Evolutionary conservation across 2,888 invertebrate genomes (phyloP).

Genomic region (Osmoderma eremita): DNA sequence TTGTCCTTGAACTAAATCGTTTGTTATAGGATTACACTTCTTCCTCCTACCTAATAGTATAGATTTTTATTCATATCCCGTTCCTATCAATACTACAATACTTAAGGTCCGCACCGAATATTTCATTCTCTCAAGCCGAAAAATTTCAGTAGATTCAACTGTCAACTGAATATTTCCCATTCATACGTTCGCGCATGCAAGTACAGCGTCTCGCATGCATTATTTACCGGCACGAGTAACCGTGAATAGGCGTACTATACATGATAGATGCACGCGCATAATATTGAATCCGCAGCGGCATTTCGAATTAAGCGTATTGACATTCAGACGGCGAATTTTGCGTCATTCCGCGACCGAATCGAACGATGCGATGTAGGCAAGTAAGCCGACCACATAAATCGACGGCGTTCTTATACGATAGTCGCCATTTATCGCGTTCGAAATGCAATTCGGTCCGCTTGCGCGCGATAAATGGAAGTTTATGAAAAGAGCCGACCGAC

Average conservation of each 20-base stretch:
- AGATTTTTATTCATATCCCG: background rate
- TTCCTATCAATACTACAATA: no score
- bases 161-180: constrained; percentile 12
- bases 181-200: background rate
- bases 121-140: constrained; percentile 2
- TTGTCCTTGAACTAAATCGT: background rate
- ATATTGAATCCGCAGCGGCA: constrained; percentile 37
- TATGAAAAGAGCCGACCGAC: constrained; percentile 32
- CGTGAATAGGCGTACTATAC: constrained; percentile 45
- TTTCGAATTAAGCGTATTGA: constrained; percentile 45
- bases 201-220: constrained; percentile 6
- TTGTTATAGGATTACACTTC: no score
- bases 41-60: no score
- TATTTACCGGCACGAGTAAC: constrained; percentile 48
- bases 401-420: constrained; percentile 45
- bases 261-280: constrained; percentile 3
- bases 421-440: constrained; percentile 47
- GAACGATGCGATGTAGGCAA: constrained; percentile 34
- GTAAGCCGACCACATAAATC: constrained; percentile 50
- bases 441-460: constrained; percentile 29
- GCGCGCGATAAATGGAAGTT: constrained; percentile 31
- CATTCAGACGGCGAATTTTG: constrained; percentile 48
- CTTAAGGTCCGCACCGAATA: background rate
- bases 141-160: constrained; percentile 13
- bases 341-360: constrained; percentile 40